phyloP scores from a whole-genome alignment of 23 tunicate genomes.

The Trididemnum nubilum region DNA sequence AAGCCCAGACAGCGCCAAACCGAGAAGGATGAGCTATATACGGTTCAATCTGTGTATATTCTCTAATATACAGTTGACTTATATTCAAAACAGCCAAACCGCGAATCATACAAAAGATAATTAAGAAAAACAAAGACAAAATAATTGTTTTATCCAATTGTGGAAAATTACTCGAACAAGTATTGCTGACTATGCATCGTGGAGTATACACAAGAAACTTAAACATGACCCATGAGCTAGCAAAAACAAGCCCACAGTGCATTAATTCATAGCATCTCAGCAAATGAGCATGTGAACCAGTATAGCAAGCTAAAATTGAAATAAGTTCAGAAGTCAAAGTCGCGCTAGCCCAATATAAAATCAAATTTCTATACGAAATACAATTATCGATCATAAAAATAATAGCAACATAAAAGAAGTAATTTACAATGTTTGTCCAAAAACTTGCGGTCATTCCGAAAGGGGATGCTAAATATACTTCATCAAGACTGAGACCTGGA shows the following conservation, averaged over 20 bases:
- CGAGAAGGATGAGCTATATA: conserved; percentile 48
- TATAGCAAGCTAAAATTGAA: conserved; percentile 40
- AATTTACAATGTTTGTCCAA: conserved; percentile 66
- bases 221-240: conserved; percentile 49
- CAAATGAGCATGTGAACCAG: conserved; percentile 41
- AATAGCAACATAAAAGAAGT: conserved; percentile 42
- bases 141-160: background rate
- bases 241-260: conserved; percentile 43
- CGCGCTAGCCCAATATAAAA: conserved; percentile 66
- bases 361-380: conserved; percentile 34
- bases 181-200: too few species aligned
- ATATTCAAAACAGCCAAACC: conserved; percentile 71
- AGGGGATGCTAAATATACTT: conserved; percentile 50
- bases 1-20: conserved; percentile 55
- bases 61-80: conserved; percentile 3
- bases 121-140: background rate
- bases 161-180: too few species aligned
- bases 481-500: conserved; percentile 52
- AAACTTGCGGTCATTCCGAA: conserved; percentile 40
- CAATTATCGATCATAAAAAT: conserved; percentile 64
- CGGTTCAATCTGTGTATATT: conserved; percentile 58
- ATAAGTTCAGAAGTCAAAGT: conserved; percentile 52
- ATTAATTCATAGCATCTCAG: conserved; percentile 38
- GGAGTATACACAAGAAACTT: conserved; percentile 11
- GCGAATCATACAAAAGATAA: conserved; percentile 37